Evolutionary conservation across 2,888 invertebrate species (phyloP).

Genomic region (Epinotia bilunana): DNA sequence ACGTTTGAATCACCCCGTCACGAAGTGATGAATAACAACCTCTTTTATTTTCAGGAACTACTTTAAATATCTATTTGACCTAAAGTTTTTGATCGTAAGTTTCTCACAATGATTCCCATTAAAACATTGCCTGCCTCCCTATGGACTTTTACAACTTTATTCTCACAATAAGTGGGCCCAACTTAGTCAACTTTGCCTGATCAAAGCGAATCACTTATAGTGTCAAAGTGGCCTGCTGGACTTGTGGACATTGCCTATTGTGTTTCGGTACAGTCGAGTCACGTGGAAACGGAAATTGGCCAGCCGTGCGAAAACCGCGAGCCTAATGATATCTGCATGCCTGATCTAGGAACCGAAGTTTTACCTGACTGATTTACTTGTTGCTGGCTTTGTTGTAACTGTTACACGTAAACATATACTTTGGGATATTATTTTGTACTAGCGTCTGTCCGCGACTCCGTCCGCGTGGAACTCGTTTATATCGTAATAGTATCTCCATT

Average conservation of each 20-base stretch:
- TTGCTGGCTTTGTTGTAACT: neutral
- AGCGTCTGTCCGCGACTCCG: no score
- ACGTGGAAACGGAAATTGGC: slow-evolving; percentile 21
- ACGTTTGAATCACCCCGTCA: no score
- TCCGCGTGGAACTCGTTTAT: no score
- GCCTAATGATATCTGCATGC: slow-evolving; percentile 21
- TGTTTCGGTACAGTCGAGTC: neutral
- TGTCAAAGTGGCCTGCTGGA: slow-evolving; percentile 28
- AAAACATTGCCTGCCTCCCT: neutral
- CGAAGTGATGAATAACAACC: no score
- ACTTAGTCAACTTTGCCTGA: neutral
- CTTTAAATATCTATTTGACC: neutral
- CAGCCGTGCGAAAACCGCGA: neutral
- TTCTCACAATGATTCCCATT: neutral
- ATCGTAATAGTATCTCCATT: no score
- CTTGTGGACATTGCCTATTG: slow-evolving; percentile 5
- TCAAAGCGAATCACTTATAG: slow-evolving; percentile 34
- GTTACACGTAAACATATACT: neutral
- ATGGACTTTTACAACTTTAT: slow-evolving; percentile 2
- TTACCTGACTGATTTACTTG: slow-evolving; percentile 2
- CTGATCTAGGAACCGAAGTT: slow-evolving; percentile 2
- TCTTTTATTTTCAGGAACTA: no score
- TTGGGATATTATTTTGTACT: no score
- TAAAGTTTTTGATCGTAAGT: neutral
- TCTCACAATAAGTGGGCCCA: neutral